These are phyloP conservation scores for Netelia inedita DNA, from an alignment of 2,888 invertebrate genomes.

Conservation along the genomic window DNA sequence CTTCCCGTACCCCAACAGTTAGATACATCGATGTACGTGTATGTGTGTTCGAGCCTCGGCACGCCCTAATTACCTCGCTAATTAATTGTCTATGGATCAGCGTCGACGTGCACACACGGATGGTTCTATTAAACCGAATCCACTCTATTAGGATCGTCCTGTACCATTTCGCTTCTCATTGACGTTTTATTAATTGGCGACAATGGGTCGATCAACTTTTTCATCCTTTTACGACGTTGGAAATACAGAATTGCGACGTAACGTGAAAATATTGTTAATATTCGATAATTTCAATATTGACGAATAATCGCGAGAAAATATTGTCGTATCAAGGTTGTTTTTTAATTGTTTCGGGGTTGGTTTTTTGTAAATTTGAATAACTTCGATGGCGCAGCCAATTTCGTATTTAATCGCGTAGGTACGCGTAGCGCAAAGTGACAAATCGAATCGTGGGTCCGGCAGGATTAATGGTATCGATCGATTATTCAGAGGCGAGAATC, in stretches of 20 bases:
- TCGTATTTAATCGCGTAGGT: no score
- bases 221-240: background rate
- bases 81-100: constrained; percentile 73
- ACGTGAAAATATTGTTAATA: no score
- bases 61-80: constrained; percentile 73
- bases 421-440: constrained; percentile 18
- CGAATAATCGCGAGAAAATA: no score
- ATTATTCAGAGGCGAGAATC: constrained; percentile 58
- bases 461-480: constrained; percentile 47
- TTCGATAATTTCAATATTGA: no score
- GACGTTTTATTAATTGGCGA: constrained; percentile 3
- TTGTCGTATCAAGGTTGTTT: no score
- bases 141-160: constrained; percentile 23
- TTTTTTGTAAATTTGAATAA: no score
- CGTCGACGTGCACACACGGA: constrained; percentile 55
- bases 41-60: constrained; percentile 60
- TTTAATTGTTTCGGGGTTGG: no score
- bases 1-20: background rate
- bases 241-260: background rate
- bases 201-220: background rate
- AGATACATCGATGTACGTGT: constrained; percentile 13
- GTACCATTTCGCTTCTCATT: background rate
- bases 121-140: constrained; percentile 48
- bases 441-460: constrained; percentile 19
- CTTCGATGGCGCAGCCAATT: no score